phyloP scores from a whole-genome alignment of 1,140 invertebrate genomes.

The Drosophila mauritiana region DNA sequence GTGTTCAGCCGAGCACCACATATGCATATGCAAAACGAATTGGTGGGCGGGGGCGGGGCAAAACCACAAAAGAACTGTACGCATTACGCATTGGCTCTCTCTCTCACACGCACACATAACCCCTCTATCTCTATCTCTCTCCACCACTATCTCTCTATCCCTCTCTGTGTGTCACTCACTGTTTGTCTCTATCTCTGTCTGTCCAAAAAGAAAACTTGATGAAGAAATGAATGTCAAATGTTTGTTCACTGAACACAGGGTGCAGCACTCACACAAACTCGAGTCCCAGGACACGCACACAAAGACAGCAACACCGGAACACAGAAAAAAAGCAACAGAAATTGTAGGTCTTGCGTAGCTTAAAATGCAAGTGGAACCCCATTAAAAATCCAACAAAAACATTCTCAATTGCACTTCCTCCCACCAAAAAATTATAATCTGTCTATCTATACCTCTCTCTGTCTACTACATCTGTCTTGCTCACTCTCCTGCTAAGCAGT shows the following conservation, averaged over 20 bases:
- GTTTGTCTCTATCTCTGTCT: constrained; percentile 40
- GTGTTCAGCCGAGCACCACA: constrained; percentile 71
- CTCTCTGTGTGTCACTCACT: constrained; percentile 29
- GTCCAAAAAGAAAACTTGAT: constrained; percentile 25
- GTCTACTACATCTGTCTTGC: constrained; percentile 51
- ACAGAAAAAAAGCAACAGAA: constrained; percentile 9
- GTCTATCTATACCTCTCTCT: constrained; percentile 44
- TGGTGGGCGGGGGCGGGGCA: constrained; percentile 66
- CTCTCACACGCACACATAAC: constrained; percentile 35
- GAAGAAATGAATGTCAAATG: constrained; percentile 69
- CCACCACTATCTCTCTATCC: constrained; percentile 6
- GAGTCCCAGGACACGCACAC: constrained; percentile 13
- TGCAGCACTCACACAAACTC: constrained; percentile 34
- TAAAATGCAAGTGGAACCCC: constrained; percentile 50
- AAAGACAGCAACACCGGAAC: constrained; percentile 6
- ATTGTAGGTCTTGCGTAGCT: constrained; percentile 61
- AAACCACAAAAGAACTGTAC: constrained; percentile 51
- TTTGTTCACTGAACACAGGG: constrained; percentile 82
- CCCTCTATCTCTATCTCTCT: constrained; percentile 24
- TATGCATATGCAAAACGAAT: constrained; percentile 43
- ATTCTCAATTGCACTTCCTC: constrained; percentile 29
- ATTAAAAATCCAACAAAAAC: constrained; percentile 23
- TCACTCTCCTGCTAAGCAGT: constrained; percentile 54
- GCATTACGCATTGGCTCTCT: constrained; percentile 62
- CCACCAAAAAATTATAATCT: constrained; percentile 38